These are phyloP conservation scores for Myotis pilosus DNA, from an alignment of 2,797 vertebrate species.

Conservation along the genomic window DNA sequence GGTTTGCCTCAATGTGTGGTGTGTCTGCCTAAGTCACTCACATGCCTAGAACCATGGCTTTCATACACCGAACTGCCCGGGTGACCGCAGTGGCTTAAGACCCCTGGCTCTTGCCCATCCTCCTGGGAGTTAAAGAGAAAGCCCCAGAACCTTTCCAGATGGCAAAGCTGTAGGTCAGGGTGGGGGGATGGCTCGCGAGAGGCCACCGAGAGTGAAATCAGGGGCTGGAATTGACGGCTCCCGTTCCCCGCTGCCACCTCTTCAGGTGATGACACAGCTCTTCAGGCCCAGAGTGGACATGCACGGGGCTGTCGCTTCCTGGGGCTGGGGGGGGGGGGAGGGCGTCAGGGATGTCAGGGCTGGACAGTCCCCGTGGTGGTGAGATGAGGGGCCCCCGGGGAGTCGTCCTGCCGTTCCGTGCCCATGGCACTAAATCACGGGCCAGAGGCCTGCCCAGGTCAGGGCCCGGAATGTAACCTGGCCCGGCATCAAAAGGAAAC, in stretches of 20 bases:
- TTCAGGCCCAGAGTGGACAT: neutral
- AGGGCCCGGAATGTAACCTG: neutral
- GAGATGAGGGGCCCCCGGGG: neutral
- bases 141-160: fast-evolving
- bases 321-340: neutral
- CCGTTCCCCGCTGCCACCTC: neutral
- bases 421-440: neutral
- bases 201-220: neutral
- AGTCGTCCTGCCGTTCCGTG: fast-evolving
- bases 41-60: neutral
- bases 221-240: neutral
- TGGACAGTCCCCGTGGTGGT: neutral
- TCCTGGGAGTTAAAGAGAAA: neutral
- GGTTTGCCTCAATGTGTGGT: neutral
- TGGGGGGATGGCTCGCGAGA: neutral
- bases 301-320: neutral
- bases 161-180: neutral
- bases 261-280: neutral
- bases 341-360: neutral
- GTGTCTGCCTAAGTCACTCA: neutral
- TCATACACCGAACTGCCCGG: neutral
- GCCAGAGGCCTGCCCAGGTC: neutral
- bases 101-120: neutral
- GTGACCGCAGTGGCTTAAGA: neutral
- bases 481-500: neutral